A percentile compares a stretch with the other conserved stretches of the same genome.
These are phyloP conservation scores for Sesamia nonagrioides DNA, from an alignment of 1,140 invertebrate genomes.

Conservation along the genomic window DNA sequence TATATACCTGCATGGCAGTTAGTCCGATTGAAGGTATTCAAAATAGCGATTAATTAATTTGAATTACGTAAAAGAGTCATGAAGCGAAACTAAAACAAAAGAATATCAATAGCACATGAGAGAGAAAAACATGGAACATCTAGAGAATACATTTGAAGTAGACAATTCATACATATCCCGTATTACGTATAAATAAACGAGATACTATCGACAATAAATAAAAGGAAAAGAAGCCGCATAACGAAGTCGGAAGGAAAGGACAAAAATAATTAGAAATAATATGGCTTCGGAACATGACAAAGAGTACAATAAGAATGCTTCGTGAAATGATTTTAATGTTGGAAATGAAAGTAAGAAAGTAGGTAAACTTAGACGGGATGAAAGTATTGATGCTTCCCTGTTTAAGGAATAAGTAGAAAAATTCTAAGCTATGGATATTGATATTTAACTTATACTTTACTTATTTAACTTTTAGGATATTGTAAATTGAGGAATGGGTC, in stretches of 20 bases:
- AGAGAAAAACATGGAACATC: slow-evolving; percentile 28
- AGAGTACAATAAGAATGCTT: slow-evolving; percentile 62
- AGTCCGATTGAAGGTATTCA: not conserved
- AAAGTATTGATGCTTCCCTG: slow-evolving; percentile 2
- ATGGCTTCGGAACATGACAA: slow-evolving; percentile 70
- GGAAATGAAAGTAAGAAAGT: slow-evolving; percentile 47
- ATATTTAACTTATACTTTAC: not conserved
- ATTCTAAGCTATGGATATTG: not conserved
- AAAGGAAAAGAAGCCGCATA: slow-evolving; percentile 67
- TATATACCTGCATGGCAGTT: not conserved
- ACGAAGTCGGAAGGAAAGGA: slow-evolving; percentile 65
- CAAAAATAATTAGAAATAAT: slow-evolving; percentile 74
- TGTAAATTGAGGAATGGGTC: no score
- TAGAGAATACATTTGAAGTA: slow-evolving; percentile 31
- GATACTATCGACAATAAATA: slow-evolving; percentile 53
- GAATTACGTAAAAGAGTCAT: slow-evolving; percentile 21
- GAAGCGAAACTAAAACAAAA: slow-evolving; percentile 28
- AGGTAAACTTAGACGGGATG: slow-evolving; percentile 13
- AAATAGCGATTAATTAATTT: slow-evolving; percentile 21
- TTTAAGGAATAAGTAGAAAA: not conserved
- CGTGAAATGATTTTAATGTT: slow-evolving; percentile 57
- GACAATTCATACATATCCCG: slow-evolving; percentile 10
- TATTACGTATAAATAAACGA: slow-evolving; percentile 42
- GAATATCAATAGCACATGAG: slow-evolving; percentile 40
- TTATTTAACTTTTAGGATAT: no score